Evolutionary conservation across 2,113 vertebrate species (phyloP).

Genomic region (Malurus melanocephalus): DNA sequence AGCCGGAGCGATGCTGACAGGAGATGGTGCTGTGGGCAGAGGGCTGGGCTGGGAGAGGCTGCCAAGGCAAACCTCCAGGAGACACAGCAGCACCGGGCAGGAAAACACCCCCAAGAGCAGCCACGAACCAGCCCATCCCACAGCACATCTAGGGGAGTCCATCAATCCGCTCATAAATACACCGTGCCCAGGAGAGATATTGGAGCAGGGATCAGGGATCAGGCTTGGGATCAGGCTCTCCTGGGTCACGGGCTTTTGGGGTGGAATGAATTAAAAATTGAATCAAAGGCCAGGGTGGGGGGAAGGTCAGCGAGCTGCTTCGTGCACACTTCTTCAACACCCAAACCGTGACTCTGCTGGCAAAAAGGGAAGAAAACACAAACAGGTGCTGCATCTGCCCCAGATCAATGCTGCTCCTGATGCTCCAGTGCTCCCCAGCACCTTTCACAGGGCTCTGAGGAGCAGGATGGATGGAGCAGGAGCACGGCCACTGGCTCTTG

Average conservation of each 20-base stretch:
- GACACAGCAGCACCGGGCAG: rapidly evolving
- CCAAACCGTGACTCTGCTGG: rapidly evolving
- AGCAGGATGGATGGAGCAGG: not conserved
- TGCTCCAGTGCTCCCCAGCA: not conserved
- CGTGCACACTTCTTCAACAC: rapidly evolving
- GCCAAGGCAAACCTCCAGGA: not conserved
- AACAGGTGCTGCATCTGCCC: not conserved
- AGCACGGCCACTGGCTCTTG: rapidly evolving
- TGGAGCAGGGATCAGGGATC: no score
- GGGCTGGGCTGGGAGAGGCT: not conserved
- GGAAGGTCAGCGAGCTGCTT: rapidly evolving
- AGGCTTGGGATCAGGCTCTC: not conserved
- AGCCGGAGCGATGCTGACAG: not conserved
- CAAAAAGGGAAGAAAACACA: not conserved
- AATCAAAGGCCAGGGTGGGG: not conserved
- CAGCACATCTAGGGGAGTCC: rapidly evolving
- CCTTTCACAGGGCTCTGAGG: not conserved
- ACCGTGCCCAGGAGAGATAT: rapidly evolving
- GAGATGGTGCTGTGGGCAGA: conserved; percentile 56
- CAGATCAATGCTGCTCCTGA: not conserved
- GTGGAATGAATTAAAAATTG: not conserved
- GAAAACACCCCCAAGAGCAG: rapidly evolving
- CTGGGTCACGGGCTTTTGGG: not conserved
- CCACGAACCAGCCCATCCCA: rapidly evolving
- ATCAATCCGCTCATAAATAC: rapidly evolving